Base-by-base conservation (phyloP, 53 echinoderm and acorn worm species). In the Zoroaster sp. region DNA sequence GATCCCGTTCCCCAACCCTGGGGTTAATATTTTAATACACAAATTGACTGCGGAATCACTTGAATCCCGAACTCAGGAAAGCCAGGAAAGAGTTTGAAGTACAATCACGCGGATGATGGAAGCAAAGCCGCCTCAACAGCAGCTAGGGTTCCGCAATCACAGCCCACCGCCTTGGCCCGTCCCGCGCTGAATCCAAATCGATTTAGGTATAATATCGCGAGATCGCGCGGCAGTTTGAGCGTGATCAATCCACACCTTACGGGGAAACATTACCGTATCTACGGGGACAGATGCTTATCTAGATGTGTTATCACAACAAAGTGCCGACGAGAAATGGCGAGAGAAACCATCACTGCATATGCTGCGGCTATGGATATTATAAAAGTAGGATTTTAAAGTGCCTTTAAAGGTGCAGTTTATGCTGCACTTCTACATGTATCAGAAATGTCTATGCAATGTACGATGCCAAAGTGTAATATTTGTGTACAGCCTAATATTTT, bases 221-320 rank as follows among this genome's bases (percentile, higher is more conserved):
- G 49, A 85, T 85, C 85, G 69, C 35, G 47, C 49, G 69, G 46
- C 70, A 69, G 47, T 35, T 66, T 70, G 69, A 85, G 85, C 72
- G 85, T 85, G 85, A 70, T 85, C 71, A 44, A 28, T 36, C 69
- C 14, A 69, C 85, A 85, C 85, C 85, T 66, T 40, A 45, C 23
- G 44, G 85, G 85, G 46, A 47, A 69, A 69, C 85, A 85, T 85
- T 85, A 85, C 49, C 85, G 49, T 85, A 85, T 85, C 85, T 85
- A 36, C 21, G 47, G 36, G 51, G 85, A 49, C 47, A 85, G 85
- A 85, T 85, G 85, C 28, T 35, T 85, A 85, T 85, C 85, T 69
- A 8, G 85, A 39, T 49, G 85, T 85, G 85, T 49, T 85, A 71
- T 85, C 71, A 85, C 85, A 70, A 85, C 52, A 85, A 85, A 85